Conservation (phyloP, 2,888 invertebrate genomes). For the Ecliptopera silaceata region DNA sequence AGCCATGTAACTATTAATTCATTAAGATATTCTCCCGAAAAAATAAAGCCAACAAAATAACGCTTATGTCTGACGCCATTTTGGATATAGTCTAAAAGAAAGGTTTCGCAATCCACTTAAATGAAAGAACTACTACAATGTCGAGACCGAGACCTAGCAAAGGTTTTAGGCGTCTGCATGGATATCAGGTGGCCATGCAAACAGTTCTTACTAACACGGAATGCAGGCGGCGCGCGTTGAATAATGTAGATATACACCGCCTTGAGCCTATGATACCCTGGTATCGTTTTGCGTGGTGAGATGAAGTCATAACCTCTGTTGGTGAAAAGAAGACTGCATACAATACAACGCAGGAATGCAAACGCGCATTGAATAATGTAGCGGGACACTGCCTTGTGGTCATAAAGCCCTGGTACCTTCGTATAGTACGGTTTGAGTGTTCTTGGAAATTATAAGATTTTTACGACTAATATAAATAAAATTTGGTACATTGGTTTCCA, state of each 20-base stretch:
- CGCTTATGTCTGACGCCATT: too few species aligned
- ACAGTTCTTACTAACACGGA: conserved; percentile 48
- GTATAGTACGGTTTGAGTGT: conserved; percentile 19
- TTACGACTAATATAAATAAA: too few species aligned
- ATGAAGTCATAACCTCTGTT: too few species aligned
- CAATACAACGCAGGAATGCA: conserved; percentile 63
- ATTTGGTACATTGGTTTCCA: too few species aligned
- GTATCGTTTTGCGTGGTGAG: conserved; percentile 32
- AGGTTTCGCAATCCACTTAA: background rate
- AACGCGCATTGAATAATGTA: conserved; percentile 71
- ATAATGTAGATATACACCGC: conserved; percentile 64
- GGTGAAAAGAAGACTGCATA: conserved; percentile 45
- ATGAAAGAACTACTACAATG: too few species aligned
- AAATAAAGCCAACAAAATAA: too few species aligned
- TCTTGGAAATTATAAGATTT: conserved; percentile 7
- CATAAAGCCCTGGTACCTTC: conserved; percentile 50
- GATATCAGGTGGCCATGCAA: conserved; percentile 60
- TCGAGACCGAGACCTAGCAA: too few species aligned
- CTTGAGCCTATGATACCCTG: conserved; percentile 51
- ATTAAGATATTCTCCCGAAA: too few species aligned
- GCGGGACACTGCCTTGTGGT: conserved; percentile 49
- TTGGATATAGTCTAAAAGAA: too few species aligned
- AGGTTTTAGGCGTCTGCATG: conserved; percentile 40
- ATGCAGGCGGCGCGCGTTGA: conserved; percentile 65
- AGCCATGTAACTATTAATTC: too few species aligned